phyloP scores from a whole-genome alignment of 2,888 invertebrate species.

The Melitaea athalia region DNA sequence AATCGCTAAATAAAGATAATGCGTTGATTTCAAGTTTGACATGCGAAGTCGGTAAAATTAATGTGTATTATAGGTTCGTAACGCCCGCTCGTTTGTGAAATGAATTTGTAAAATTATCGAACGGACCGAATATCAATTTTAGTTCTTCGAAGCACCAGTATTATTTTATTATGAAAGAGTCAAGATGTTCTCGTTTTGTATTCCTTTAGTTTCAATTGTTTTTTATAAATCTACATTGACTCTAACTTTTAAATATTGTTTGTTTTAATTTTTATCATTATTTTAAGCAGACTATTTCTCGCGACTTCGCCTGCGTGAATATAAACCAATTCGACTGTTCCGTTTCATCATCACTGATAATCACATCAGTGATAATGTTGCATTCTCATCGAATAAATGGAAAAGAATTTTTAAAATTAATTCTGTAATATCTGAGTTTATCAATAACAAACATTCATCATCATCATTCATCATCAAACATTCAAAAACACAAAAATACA shows the following conservation, averaged over 20 bases:
- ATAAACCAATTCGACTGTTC: no score
- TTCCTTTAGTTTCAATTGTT: not conserved
- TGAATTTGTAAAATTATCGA: slow-evolving; percentile 78
- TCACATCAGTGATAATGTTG: no score
- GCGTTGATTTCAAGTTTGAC: slow-evolving; percentile 75
- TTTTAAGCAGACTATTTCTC: no score
- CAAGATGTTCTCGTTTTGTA: slow-evolving; percentile 7
- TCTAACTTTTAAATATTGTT: not conserved
- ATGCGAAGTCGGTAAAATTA: slow-evolving; percentile 73
- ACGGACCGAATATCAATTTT: slow-evolving; percentile 76
- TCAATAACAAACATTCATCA: no score
- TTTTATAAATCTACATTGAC: not conserved
- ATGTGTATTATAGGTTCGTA: slow-evolving; percentile 76
- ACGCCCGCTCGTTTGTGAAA: slow-evolving; percentile 70
- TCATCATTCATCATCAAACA: no score
- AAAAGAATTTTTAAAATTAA: no score
- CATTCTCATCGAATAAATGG: no score
- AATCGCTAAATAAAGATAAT: slow-evolving; percentile 78
- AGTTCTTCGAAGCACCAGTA: slow-evolving; percentile 40
- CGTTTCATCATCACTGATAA: no score
- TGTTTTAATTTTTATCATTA: not conserved
- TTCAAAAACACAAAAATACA: no score
- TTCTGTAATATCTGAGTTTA: no score
- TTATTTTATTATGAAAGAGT: slow-evolving; percentile 27
- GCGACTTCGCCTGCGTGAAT: no score